A percentile compares a stretch with the other conserved stretches of the same genome.
Conservation (phyloP, 2,888 invertebrate species). For the Cryptocephalus primarius region DNA sequence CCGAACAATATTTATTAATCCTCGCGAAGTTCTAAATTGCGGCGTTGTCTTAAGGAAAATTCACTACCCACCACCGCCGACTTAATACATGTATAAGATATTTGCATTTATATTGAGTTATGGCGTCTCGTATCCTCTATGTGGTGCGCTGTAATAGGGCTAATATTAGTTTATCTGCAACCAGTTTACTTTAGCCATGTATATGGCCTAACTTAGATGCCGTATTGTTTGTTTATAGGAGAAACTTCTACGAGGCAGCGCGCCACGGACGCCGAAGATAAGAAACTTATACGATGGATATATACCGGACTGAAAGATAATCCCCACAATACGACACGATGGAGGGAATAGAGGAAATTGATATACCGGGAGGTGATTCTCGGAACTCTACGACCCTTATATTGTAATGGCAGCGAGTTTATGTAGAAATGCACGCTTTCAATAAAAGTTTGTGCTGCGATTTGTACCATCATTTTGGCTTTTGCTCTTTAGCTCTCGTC, state of each 20-base stretch:
- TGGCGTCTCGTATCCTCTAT: slow-evolving; percentile 28
- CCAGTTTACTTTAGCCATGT: slow-evolving; percentile 34
- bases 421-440: too few species aligned
- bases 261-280: background rate
- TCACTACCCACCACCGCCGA: slow-evolving; percentile 34
- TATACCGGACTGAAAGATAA: background rate
- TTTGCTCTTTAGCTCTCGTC: too few species aligned
- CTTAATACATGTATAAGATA: slow-evolving; percentile 34
- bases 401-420: too few species aligned
- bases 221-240: slow-evolving; percentile 32
- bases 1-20: background rate
- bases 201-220: slow-evolving; percentile 31
- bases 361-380: too few species aligned
- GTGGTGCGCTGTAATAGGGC: slow-evolving; percentile 30
- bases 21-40: slow-evolving; percentile 18
- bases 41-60: slow-evolving; percentile 36
- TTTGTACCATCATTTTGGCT: too few species aligned
- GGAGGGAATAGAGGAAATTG: too few species aligned
- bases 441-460: too few species aligned
- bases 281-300: background rate
- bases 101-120: slow-evolving; percentile 40
- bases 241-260: background rate
- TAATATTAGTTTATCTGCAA: slow-evolving; percentile 37
- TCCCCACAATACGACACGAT: background rate
- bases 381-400: too few species aligned